Percentiles rank a stretch among this genome's conserved stretches.
These are phyloP conservation scores for Chloroceryle inda DNA, from an alignment of 2,797 vertebrate genomes.

Conservation along the genomic window DNA sequence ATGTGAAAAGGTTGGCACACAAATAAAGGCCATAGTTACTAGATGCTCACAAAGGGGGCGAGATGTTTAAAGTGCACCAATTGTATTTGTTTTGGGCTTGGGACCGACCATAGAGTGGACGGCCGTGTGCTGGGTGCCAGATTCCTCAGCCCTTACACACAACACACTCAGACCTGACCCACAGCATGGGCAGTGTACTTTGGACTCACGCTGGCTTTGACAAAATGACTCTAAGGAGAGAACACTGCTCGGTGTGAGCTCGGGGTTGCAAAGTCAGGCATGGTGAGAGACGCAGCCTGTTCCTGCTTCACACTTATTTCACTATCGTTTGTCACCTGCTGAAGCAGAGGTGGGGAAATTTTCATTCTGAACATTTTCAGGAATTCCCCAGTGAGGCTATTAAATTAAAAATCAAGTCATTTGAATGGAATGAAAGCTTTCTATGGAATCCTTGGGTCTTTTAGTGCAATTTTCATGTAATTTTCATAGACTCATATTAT, in stretches of 20 bases:
- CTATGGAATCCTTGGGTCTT: not conserved
- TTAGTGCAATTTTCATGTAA: conserved; percentile 1
- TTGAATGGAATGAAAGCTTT: not conserved
- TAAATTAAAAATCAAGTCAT: not conserved
- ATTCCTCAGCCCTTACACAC: conserved; percentile 40
- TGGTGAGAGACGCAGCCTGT: not conserved
- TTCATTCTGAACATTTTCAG: not conserved
- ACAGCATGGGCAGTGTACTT: not conserved
- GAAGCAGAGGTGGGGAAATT: not conserved
- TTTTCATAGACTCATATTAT: conserved; percentile 3
- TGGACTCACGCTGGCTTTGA: not conserved
- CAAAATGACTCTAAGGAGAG: not conserved
- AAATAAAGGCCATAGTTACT: conserved; percentile 24
- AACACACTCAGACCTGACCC: not conserved
- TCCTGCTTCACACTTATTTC: not conserved
- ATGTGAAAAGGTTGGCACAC: not conserved
- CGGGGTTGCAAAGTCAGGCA: not conserved
- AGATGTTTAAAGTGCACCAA: not conserved
- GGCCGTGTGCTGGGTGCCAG: not conserved
- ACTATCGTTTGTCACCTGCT: not conserved
- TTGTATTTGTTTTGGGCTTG: conserved; percentile 45
- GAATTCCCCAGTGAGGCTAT: not conserved
- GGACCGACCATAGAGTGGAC: not conserved
- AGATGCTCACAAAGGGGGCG: conserved; percentile 5
- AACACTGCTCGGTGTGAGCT: not conserved